Conservation (phyloP, 1,140 invertebrate genomes). For the Hycleus cichorii region DNA sequence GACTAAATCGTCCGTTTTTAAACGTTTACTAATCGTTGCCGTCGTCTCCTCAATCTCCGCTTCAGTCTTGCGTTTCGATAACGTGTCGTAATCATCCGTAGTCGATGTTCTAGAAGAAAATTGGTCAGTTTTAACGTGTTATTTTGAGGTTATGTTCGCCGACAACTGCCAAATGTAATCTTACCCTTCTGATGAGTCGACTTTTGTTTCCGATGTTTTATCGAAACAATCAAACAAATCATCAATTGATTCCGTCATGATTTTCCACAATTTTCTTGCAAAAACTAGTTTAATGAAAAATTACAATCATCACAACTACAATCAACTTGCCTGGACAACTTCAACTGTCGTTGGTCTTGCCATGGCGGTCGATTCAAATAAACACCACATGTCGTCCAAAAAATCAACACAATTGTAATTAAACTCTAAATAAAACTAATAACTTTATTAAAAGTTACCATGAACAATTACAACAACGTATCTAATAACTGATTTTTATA, state of each 20-base stretch:
- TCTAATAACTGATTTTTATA: too few species aligned
- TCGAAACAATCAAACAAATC: conserved; percentile 38
- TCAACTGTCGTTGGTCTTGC: too few species aligned
- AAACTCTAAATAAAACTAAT: too few species aligned
- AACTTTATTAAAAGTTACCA: too few species aligned
- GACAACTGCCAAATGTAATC: neutral
- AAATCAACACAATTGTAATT: too few species aligned
- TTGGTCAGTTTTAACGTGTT: conserved; percentile 23
- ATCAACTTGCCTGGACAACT: too few species aligned
- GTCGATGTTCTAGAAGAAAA: conserved; percentile 12
- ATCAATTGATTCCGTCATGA: conserved; percentile 36
- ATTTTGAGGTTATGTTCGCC: conserved; percentile 31
- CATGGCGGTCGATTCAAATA: too few species aligned
- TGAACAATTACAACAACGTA: too few species aligned
- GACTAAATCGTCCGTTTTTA: conserved; percentile 24
- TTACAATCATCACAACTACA: too few species aligned
- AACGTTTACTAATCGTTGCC: conserved; percentile 12
- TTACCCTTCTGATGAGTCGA: conserved; percentile 25
- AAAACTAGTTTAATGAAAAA: too few species aligned
- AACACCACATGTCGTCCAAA: too few species aligned
- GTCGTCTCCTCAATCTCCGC: conserved; percentile 15
- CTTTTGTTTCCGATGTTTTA: conserved; percentile 19
- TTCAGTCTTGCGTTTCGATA: conserved; percentile 1
- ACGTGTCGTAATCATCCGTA: neutral
- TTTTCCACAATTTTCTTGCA: too few species aligned